A percentile compares a stretch with the other conserved stretches of the same genome.
Conservation (phyloP, 2,113 vertebrate genomes). For the Tyto alba region DNA sequence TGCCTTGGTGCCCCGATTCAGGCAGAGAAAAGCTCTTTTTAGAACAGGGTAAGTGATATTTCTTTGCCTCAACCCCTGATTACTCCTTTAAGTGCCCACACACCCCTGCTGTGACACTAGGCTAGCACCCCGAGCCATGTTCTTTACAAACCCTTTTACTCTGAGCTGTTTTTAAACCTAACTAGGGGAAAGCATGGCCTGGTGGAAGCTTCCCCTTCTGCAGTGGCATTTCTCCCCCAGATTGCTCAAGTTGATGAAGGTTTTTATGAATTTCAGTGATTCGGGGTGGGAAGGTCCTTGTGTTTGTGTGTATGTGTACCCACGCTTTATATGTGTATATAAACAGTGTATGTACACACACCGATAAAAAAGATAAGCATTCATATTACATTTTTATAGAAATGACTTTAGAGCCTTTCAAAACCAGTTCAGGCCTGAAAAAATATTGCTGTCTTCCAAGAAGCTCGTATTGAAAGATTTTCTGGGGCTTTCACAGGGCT, state of each 20-base stretch:
- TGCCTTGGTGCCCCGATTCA: background rate
- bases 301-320: background rate
- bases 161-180: background rate
- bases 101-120: accelerated
- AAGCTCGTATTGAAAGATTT: background rate
- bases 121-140: background rate
- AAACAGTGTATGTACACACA: background rate
- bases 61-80: background rate
- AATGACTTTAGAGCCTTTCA: background rate
- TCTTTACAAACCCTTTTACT: background rate
- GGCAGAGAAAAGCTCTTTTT: background rate
- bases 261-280: background rate
- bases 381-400: background rate
- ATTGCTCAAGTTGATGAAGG: background rate
- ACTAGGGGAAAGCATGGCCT: background rate
- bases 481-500: background rate
- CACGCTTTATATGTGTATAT: background rate
- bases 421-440: background rate
- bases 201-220: background rate
- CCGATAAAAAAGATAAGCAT: background rate
- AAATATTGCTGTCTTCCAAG: background rate
- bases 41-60: accelerated
- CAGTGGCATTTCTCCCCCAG: background rate
- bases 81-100: background rate
- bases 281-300: background rate